phyloP scores from a whole-genome alignment of 2,797 vertebrate species.

The Anguilla obscura region DNA sequence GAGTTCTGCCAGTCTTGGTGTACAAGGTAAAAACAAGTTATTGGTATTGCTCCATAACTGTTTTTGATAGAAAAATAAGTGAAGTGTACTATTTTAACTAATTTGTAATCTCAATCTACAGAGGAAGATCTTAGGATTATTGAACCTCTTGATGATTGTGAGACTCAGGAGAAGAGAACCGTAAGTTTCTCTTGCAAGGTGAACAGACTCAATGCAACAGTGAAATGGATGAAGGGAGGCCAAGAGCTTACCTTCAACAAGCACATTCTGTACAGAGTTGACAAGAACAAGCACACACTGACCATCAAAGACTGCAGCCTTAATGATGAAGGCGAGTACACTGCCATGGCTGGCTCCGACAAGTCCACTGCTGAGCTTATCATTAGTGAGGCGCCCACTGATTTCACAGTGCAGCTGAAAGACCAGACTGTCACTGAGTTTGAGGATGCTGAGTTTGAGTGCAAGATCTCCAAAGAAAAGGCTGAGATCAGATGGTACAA shows the following conservation, averaged over 20 bases:
- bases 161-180: conserved; percentile 95
- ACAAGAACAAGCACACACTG: conserved; percentile 92
- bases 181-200: conserved; percentile 95
- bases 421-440: conserved; percentile 97
- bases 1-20: conserved; percentile 79
- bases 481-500: conserved; percentile 93
- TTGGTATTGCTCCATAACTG: conserved; percentile 13
- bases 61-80: not conserved
- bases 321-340: conserved; percentile 93
- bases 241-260: conserved; percentile 84
- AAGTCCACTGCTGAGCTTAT: conserved; percentile 91
- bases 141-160: conserved; percentile 90
- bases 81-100: not conserved
- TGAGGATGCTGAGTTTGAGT: conserved; percentile 89
- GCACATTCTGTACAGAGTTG: conserved; percentile 83
- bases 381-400: conserved; percentile 93
- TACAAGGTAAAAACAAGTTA: conserved; percentile 79
- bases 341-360: conserved; percentile 82
- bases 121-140: conserved; percentile 91
- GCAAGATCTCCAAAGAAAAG: conserved; percentile 93
- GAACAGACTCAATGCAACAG: conserved; percentile 84
- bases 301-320: conserved; percentile 92
- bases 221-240: conserved; percentile 91
- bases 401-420: conserved; percentile 83
- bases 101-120: conserved; percentile 59